These are phyloP conservation scores for Melopsittacus undulatus DNA, from an alignment of 2,797 vertebrate genomes.

Conservation along the genomic window DNA sequence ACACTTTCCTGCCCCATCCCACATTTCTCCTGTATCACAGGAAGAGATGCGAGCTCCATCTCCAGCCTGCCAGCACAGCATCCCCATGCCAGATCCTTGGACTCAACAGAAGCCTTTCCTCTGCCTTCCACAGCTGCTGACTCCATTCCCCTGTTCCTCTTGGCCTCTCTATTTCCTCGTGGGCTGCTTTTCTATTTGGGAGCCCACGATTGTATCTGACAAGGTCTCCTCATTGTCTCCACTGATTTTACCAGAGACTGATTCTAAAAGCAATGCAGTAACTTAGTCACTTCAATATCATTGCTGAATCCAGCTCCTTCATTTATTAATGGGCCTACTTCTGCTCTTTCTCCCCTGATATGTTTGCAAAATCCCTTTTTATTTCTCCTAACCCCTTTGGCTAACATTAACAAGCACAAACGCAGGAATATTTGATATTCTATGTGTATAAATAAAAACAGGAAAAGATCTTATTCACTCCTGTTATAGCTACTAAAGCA, in stretches of 20 bases:
- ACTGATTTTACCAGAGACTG: slow-evolving; percentile 54
- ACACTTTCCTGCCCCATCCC: background rate
- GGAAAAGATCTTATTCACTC: slow-evolving; percentile 49
- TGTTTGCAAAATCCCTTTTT: slow-evolving; percentile 37
- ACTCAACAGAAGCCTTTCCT: background rate
- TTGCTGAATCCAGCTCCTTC: slow-evolving; percentile 17
- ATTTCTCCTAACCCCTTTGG: slow-evolving; percentile 47
- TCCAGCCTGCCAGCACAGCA: background rate
- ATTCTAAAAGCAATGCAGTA: slow-evolving; percentile 46
- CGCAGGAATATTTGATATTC: slow-evolving; percentile 65
- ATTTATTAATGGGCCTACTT: slow-evolving; percentile 35
- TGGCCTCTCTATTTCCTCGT: slow-evolving; percentile 5
- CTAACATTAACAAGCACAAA: slow-evolving; percentile 65
- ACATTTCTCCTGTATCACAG: background rate
- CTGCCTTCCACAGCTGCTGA: background rate
- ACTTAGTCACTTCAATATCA: slow-evolving; percentile 24
- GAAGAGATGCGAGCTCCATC: background rate
- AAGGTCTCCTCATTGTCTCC: slow-evolving; percentile 68
- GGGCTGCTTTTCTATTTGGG: slow-evolving; percentile 43
- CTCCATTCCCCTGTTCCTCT: background rate
- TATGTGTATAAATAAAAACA: slow-evolving; percentile 64
- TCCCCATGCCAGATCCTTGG: background rate
- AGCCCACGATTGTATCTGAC: slow-evolving; percentile 60
- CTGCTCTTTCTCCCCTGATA: slow-evolving; percentile 42
- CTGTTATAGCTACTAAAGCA: slow-evolving; percentile 55